phyloP scores from a whole-genome alignment of 2,888 invertebrate genomes.

The Drosophila kanekoi region DNA sequence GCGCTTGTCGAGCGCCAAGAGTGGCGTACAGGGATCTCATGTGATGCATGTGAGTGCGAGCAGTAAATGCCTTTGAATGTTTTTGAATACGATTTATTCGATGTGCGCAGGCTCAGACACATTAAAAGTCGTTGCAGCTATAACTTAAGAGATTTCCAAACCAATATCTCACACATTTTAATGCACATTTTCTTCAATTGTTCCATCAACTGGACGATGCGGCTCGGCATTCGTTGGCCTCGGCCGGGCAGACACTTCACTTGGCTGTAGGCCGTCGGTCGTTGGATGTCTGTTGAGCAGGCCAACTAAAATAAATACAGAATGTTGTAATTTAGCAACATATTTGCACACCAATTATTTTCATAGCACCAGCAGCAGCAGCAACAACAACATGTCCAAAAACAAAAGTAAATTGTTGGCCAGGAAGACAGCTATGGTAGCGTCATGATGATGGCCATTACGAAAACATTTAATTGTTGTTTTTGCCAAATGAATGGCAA shows the following conservation, averaged over 20 bases:
- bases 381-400: slow-evolving; percentile 45
- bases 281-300: slow-evolving; percentile 36
- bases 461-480: slow-evolving; percentile 80
- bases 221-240: slow-evolving; percentile 34
- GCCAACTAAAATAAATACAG: slow-evolving; percentile 72
- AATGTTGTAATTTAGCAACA: slow-evolving; percentile 71
- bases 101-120: slow-evolving; percentile 36
- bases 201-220: slow-evolving; percentile 13
- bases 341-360: slow-evolving; percentile 77
- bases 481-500: slow-evolving; percentile 79
- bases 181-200: slow-evolving; percentile 31
- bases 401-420: slow-evolving; percentile 72
- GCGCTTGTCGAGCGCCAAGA: slow-evolving; percentile 52
- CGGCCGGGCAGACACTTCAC: slow-evolving; percentile 18
- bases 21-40: slow-evolving; percentile 30
- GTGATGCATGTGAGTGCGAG: slow-evolving; percentile 36
- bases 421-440: slow-evolving; percentile 55
- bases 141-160: slow-evolving; percentile 27
- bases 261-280: slow-evolving; percentile 18
- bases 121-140: slow-evolving; percentile 32
- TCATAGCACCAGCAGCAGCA: slow-evolving; percentile 49
- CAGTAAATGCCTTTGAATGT: slow-evolving; percentile 40
- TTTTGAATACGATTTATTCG: slow-evolving; percentile 36
- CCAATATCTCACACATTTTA: slow-evolving; percentile 1
- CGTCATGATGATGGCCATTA: slow-evolving; percentile 73